A percentile compares a stretch with the other conserved stretches of the same genome.
These are phyloP conservation scores for Upupa epops DNA, from an alignment of 2,113 vertebrate species.

Conservation along the genomic window DNA sequence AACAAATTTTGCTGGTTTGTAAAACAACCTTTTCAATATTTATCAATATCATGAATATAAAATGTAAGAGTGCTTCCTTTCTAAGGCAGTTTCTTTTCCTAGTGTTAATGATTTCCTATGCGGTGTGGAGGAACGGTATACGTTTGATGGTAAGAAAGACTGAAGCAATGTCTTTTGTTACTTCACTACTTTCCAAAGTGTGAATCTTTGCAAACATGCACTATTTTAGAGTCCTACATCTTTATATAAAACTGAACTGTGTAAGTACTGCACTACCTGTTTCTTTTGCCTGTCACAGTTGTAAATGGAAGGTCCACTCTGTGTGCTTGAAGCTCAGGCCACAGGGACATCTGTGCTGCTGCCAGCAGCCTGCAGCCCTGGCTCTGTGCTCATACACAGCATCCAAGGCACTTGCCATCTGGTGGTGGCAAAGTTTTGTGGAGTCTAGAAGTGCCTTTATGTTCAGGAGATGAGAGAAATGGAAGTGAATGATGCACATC, in stretches of 20 bases:
- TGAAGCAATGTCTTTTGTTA: background rate
- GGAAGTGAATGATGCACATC: background rate
- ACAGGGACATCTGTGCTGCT: background rate
- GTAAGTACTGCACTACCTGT: background rate
- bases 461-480: background rate
- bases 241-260: background rate
- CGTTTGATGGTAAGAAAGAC: background rate
- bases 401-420: background rate
- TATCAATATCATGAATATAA: background rate
- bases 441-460: background rate
- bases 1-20: background rate
- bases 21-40: background rate
- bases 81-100: background rate
- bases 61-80: background rate
- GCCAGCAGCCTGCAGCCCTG: background rate
- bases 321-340: background rate
- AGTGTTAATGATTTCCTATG: background rate
- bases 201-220: background rate
- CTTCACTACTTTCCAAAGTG: background rate
- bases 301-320: background rate
- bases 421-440: background rate
- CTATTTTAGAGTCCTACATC: background rate
- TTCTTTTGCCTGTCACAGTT: background rate
- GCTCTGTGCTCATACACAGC: fast-evolving
- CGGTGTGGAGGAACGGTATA: background rate